Evolutionary conservation across 2,113 vertebrate genomes (phyloP), one percentile per base, ranked within the genome.

Genomic region (Numenius arquata): DNA sequence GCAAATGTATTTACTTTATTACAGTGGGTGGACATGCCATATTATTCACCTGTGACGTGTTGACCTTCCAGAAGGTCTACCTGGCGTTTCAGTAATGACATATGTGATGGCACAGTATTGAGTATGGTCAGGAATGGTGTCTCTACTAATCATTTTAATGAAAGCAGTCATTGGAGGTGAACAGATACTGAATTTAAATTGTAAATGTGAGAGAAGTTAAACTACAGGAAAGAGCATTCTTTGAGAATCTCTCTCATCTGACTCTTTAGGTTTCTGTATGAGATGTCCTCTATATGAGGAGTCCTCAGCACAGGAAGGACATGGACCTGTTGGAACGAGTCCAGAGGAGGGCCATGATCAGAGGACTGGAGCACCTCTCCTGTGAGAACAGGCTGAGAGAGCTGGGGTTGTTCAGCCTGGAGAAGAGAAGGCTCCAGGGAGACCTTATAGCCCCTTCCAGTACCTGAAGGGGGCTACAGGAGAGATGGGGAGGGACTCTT

Each of bases 41-140:
- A 19, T 93, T 93, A 91, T 76, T 96, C 72, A 84, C n/a, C 63
- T 66, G 30, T 70, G 82, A 83, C 4, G 10, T 50, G 45, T 23
- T 93, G 85, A 93, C 85, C 93, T 95, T 94, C 88, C 67, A 91
- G 89, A 95, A 96, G 95, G 88, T 93, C 74, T 79, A 8, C 85
- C 50, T 90, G 70, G 71, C 36, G 50, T 91, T 95, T 93, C 66
- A 80, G 63, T 96, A 96, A 83, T 89, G 70, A 67, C 67, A n/a
- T 80, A 45, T 2, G 21, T 92, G 92, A 70, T 82, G 83, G 52
- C 70, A 25, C 41, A 76, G 50, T 76, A n/a, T 50, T 25, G 78
- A 91, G 53, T 80, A 71, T 90, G 90, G 93, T 94, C 71, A 80
- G 85, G 89, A 81, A n/a, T 73, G 63, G 25, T 93, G 81, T 88